These are phyloP conservation scores for Anoplolepis gracilipes DNA, from an alignment of 1,140 invertebrate genomes.

Conservation along the genomic window DNA sequence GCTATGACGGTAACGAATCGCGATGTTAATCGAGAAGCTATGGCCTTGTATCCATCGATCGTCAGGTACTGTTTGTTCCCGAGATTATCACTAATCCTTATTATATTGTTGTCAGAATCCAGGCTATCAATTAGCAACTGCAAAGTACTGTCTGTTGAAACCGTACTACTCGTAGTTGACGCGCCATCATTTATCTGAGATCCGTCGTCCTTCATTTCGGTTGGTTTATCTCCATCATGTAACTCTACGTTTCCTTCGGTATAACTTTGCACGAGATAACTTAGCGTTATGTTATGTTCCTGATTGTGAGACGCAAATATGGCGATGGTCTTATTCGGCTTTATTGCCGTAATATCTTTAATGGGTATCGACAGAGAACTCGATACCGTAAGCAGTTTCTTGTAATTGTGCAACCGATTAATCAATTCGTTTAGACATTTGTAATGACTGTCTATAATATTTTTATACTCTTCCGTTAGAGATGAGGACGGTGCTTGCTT, in stretches of 20 bases:
- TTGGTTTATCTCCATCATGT: conserved; percentile 36
- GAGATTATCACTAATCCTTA: conserved; percentile 72
- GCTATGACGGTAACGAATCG: conserved; percentile 81
- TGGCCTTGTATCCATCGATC: conserved; percentile 67
- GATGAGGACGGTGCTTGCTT: neutral
- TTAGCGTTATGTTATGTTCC: conserved; percentile 52
- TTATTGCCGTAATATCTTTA: neutral
- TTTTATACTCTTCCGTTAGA: conserved; percentile 3
- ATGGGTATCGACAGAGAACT: neutral
- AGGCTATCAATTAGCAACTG: conserved; percentile 29
- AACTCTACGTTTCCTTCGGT: conserved; percentile 37
- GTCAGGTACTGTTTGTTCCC: conserved; percentile 77
- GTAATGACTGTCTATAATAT: conserved; percentile 27
- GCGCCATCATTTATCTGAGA: neutral
- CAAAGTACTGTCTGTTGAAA: neutral
- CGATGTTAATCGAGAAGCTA: conserved; percentile 64
- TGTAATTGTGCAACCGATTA: conserved; percentile 44
- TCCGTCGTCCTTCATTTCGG: neutral
- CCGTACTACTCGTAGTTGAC: neutral
- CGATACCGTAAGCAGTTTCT: conserved; percentile 25
- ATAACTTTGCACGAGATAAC: conserved; percentile 67
- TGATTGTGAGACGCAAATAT: conserved; percentile 4
- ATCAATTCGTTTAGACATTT: conserved; percentile 54
- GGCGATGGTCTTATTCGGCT: neutral
- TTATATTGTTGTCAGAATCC: conserved; percentile 66